Evolutionary conservation across 2,888 invertebrate genomes (phyloP).

Genomic region (Drosophila infuscata): DNA sequence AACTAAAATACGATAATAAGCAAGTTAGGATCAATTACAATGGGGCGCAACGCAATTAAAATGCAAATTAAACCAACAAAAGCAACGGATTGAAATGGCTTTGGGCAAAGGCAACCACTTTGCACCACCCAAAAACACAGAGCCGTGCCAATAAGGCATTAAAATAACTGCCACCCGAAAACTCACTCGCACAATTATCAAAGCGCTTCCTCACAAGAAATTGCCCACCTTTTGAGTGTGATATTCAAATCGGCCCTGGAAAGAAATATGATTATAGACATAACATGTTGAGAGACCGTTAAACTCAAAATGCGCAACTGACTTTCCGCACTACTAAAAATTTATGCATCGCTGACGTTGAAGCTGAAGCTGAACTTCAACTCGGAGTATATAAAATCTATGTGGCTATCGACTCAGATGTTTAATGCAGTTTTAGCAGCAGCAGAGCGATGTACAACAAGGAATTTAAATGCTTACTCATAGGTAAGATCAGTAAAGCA

Average conservation of each 20-base stretch:
- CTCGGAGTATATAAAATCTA: conserved; percentile 62
- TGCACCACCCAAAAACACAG: conserved; percentile 29
- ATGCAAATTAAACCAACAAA: conserved; percentile 36
- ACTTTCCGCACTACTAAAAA: conserved; percentile 74
- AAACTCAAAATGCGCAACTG: conserved; percentile 66
- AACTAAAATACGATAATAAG: conserved; percentile 15
- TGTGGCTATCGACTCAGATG: conserved; percentile 12
- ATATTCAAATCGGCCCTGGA: conserved; percentile 57
- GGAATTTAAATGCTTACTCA: conserved; percentile 49
- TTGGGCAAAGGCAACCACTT: conserved; percentile 31
- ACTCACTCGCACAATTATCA: conserved; percentile 28
- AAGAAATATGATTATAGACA: conserved; percentile 42
- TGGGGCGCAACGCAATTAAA: conserved; percentile 47
- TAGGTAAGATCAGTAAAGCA: conserved; percentile 54
- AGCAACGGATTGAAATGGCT: not conserved
- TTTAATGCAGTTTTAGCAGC: conserved; percentile 61
- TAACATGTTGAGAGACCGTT: conserved; percentile 69
- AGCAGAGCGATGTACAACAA: conserved; percentile 55
- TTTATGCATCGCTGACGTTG: conserved; percentile 66
- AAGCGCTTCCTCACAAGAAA: conserved; percentile 54
- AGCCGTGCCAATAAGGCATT: conserved; percentile 62
- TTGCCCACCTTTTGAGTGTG: conserved; percentile 13
- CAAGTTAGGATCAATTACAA: conserved; percentile 58
- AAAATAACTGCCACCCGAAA: conserved; percentile 60
- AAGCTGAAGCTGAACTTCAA: conserved; percentile 15